Evolutionary conservation across 2,888 invertebrate genomes (phyloP).

Genomic region (Sacculina carcini): DNA sequence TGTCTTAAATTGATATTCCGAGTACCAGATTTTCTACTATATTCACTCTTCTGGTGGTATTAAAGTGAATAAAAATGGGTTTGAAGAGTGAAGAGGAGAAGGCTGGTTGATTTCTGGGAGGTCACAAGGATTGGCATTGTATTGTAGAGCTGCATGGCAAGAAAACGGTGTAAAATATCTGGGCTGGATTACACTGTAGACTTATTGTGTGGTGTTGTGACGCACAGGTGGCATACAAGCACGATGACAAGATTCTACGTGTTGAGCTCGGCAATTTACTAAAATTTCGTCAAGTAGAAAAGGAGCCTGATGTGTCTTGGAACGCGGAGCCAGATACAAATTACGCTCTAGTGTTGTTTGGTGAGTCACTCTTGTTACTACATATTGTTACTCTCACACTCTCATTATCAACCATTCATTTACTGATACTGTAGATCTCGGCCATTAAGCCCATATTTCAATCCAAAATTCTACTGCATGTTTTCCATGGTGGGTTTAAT

Average conservation of each 20-base stretch:
- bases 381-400: no score
- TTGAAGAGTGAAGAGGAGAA: no score
- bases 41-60: no score
- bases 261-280: slow-evolving; percentile 39
- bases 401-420: no score
- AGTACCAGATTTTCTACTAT: no score
- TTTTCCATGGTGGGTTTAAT: background rate
- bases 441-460: slow-evolving; percentile 1
- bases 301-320: slow-evolving; percentile 41
- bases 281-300: slow-evolving; percentile 48
- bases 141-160: no score
- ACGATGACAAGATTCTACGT: slow-evolving; percentile 24
- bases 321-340: slow-evolving; percentile 23
- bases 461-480: background rate
- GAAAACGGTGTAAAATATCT: no score
- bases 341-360: slow-evolving; percentile 60
- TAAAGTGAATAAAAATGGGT: no score
- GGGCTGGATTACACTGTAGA: no score
- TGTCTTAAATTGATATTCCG: no score
- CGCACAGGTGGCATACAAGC: slow-evolving; percentile 15
- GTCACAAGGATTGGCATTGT: no score
- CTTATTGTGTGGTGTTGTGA: background rate
- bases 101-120: no score
- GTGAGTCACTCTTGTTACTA: slow-evolving; percentile 21
- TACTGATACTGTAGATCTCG: background rate